phyloP scores from a whole-genome alignment of 2,888 invertebrate species.

The Liposcelis brunnea region DNA sequence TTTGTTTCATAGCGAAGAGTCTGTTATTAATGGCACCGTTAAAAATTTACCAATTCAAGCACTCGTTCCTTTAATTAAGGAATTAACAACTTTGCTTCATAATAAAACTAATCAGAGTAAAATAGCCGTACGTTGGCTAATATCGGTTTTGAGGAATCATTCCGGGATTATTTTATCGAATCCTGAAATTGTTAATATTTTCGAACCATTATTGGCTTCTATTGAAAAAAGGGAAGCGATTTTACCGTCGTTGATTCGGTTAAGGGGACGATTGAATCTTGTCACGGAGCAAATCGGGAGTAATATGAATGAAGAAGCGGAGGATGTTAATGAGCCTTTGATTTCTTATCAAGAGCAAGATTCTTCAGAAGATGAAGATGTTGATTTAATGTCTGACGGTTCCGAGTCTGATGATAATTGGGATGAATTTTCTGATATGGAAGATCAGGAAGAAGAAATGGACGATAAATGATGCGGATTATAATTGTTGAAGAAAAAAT shows the following conservation, averaged over 20 bases:
- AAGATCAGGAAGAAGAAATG: constrained; percentile 12
- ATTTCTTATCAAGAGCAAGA: constrained; percentile 5
- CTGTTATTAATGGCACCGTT: constrained; percentile 55
- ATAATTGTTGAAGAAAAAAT: neutral
- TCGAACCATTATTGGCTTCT: constrained; percentile 37
- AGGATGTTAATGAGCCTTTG: neutral
- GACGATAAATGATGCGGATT: neutral
- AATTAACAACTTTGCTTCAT: constrained; percentile 50
- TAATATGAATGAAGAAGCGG: constrained; percentile 16
- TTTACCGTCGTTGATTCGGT: constrained; percentile 33
- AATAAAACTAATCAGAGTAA: constrained; percentile 22
- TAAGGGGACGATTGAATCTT: constrained; percentile 43
- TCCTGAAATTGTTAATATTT: constrained; percentile 35
- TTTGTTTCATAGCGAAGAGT: constrained; percentile 44
- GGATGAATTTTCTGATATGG: constrained; percentile 18
- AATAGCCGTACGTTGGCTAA: constrained; percentile 39
- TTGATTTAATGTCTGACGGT: neutral
- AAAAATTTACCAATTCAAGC: constrained; percentile 57
- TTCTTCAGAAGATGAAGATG: constrained; percentile 21
- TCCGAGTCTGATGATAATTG: constrained; percentile 20
- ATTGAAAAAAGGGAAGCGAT: constrained; percentile 36
- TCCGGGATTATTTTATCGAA: constrained; percentile 43
- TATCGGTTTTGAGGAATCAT: constrained; percentile 37
- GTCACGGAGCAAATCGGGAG: constrained; percentile 33
- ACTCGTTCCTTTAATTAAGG: constrained; percentile 51